phyloP scores from a whole-genome alignment of 1,140 invertebrate species.

The Heliconius eleuchia region DNA sequence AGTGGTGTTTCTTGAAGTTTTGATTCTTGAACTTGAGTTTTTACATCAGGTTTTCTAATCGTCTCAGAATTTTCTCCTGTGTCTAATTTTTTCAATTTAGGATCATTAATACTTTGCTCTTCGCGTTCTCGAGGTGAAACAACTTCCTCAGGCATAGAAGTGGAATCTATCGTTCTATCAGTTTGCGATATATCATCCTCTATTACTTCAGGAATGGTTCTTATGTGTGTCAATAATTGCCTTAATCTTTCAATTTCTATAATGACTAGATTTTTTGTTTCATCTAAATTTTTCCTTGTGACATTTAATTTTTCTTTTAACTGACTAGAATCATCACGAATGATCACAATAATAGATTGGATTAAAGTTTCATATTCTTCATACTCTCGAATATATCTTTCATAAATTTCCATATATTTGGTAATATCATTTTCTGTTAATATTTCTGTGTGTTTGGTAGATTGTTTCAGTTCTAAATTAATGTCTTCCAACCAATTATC shows the following conservation, averaged over 20 bases:
- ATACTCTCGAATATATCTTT: conserved; percentile 82
- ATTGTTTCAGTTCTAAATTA: conserved; percentile 67
- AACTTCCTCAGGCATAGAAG: conserved; percentile 84
- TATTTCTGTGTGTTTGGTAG: conserved; percentile 56
- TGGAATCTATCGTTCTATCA: conserved; percentile 84
- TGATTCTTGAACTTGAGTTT: conserved; percentile 40
- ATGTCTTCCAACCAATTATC: conserved; percentile 74
- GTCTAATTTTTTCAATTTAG: conserved; percentile 15
- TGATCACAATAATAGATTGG: conserved; percentile 82
- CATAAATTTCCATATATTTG: conserved; percentile 74
- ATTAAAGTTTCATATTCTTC: conserved; percentile 82
- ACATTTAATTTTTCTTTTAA: conserved; percentile 82
- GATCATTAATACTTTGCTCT: conserved; percentile 22
- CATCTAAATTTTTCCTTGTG: conserved; percentile 81
- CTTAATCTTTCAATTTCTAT: conserved; percentile 82
- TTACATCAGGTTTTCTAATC: conserved; percentile 23
- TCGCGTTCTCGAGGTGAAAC: conserved; percentile 55
- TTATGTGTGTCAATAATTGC: conserved; percentile 65
- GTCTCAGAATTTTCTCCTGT: conserved; percentile 21
- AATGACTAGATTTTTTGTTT: conserved; percentile 82
- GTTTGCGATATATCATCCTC: conserved; percentile 79
- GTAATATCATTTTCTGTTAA: conserved; percentile 73
- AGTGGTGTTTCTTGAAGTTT: conserved; percentile 36
- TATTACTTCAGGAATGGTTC: conserved; percentile 60
- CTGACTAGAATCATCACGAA: conserved; percentile 80